Conservation (phyloP, 2,888 invertebrate genomes). For the Germaria angustata region DNA sequence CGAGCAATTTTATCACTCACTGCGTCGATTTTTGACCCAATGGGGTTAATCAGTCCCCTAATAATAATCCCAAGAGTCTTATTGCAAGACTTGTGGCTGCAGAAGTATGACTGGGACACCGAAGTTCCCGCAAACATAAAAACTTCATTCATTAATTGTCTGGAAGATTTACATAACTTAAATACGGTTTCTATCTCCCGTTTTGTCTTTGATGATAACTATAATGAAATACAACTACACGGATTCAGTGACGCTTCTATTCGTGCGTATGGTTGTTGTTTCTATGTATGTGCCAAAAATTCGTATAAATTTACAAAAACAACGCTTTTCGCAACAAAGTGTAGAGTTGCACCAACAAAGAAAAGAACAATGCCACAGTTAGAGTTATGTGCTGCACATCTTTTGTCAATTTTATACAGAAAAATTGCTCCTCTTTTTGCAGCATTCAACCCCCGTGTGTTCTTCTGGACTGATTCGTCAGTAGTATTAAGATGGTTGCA, state of each 20-base stretch:
- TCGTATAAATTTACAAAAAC: not conserved
- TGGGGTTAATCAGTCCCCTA: too few relatives aligned
- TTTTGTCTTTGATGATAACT: too few relatives aligned
- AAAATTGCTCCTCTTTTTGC: not conserved
- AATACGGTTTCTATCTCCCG: not conserved
- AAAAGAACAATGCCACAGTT: slow-evolving; percentile 26
- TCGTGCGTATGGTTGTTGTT: too few relatives aligned
- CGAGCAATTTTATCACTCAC: slow-evolving; percentile 14
- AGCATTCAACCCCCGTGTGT: not conserved
- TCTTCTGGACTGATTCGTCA: slow-evolving; percentile 28
- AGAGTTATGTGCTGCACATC: slow-evolving; percentile 12
- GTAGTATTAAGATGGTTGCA: slow-evolving; percentile 28
- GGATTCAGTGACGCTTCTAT: slow-evolving; percentile 14
- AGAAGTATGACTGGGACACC: slow-evolving; percentile 9
- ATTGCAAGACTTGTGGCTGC: slow-evolving; percentile 22
- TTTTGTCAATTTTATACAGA: slow-evolving; percentile 11
- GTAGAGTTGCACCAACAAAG: slow-evolving; percentile 24
- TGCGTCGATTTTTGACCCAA: slow-evolving; percentile 17
- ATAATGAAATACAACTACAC: slow-evolving; percentile 13
- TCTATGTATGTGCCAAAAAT: not conserved
- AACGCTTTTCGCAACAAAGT: not conserved
- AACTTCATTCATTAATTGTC: not conserved
- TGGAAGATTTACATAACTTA: not conserved
- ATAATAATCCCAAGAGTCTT: slow-evolving; percentile 16
- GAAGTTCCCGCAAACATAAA: not conserved